Evolutionary conservation across 2,888 invertebrate species (phyloP).

Genomic region (Agriopis aurantiaria): DNA sequence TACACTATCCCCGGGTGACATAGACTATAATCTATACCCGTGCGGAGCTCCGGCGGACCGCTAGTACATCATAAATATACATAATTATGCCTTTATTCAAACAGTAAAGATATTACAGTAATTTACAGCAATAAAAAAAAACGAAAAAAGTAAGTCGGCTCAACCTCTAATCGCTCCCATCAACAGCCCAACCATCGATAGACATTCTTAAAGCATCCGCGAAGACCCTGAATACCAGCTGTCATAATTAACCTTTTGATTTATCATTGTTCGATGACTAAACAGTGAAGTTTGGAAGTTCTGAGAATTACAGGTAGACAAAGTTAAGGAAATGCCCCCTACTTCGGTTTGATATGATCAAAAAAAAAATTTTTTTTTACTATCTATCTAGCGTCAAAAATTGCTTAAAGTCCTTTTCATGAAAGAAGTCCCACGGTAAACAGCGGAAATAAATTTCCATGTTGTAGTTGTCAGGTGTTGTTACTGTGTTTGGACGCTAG

Average conservation of each 20-base stretch:
- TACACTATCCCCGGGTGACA: no score
- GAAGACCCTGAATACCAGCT: slow-evolving; percentile 48
- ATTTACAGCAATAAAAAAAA: no score
- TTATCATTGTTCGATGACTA: slow-evolving; percentile 68
- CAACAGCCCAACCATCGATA: slow-evolving; percentile 19
- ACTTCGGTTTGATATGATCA: slow-evolving; percentile 27
- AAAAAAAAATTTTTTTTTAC: neutral
- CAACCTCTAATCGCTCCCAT: neutral
- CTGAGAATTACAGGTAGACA: slow-evolving; percentile 65
- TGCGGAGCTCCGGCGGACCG: no score
- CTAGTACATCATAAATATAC: no score
- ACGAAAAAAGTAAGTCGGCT: neutral
- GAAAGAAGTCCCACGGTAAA: no score
- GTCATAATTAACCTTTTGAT: slow-evolving; percentile 58
- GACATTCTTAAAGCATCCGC: slow-evolving; percentile 24
- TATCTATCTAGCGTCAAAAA: neutral
- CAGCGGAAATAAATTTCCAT: no score
- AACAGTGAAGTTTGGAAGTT: slow-evolving; percentile 63
- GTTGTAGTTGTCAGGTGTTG: no score
- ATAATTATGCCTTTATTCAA: no score
- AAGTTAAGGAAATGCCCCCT: slow-evolving; percentile 71
- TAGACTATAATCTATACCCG: no score
- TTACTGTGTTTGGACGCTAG: no score
- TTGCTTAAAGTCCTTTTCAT: no score
- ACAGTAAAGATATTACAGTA: no score